phyloP scores from a whole-genome alignment of 64 coral and sea anemone species.

The Acropora tenuis region DNA sequence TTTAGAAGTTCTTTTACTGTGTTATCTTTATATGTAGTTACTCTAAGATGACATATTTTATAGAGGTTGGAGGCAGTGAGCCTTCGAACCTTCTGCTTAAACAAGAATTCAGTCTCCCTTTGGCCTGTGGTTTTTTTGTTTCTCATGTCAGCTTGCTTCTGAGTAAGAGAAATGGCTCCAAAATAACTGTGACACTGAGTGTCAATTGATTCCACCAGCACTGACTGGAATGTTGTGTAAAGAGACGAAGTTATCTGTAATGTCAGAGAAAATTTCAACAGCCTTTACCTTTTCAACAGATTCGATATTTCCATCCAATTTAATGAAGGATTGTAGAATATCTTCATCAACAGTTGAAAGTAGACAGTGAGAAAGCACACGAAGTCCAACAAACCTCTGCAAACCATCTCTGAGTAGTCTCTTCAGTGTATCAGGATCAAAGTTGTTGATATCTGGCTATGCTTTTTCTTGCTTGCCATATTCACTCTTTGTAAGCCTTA shows the following conservation, averaged over 20 bases:
- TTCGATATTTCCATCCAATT: no score
- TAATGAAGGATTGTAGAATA: no score
- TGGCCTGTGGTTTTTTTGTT: slow-evolving; percentile 28
- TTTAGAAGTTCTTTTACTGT: slow-evolving; percentile 19
- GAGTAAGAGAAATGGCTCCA: slow-evolving; percentile 1
- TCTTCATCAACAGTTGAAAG: no score
- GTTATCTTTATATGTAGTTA: background rate
- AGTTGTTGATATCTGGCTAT: no score
- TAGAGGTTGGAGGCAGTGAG: slow-evolving; percentile 30
- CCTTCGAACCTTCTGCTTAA: slow-evolving; percentile 18
- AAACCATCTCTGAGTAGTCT: no score
- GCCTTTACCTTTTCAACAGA: no score
- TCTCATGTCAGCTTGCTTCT: slow-evolving; percentile 31
- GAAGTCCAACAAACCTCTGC: no score
- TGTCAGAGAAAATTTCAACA: background rate
- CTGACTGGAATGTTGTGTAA: slow-evolving; percentile 46
- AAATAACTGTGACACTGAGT: background rate
- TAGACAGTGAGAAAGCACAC: no score
- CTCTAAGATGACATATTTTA: slow-evolving; percentile 12
- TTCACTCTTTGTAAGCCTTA: no score
- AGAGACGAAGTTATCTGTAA: background rate
- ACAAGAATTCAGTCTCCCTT: slow-evolving; percentile 24
- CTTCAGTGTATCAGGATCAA: no score
- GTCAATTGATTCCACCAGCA: slow-evolving; percentile 37
- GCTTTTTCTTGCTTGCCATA: no score